These are phyloP conservation scores for Pangasius djambal DNA, from an alignment of 2,797 vertebrate genomes.

Conservation along the genomic window DNA sequence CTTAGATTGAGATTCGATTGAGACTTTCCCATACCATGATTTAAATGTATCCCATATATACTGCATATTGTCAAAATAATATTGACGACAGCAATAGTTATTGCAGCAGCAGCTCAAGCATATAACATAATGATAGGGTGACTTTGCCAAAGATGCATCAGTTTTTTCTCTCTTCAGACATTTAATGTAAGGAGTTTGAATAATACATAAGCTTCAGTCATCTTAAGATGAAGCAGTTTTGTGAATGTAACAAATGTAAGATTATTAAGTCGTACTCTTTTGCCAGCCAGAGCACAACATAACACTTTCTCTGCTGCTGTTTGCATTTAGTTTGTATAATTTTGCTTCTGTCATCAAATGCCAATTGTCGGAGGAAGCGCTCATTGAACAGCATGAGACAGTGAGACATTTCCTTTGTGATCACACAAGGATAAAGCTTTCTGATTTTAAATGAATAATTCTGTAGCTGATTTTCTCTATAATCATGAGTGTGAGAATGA, in stretches of 20 bases:
- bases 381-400: conserved; percentile 51
- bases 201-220: conserved; percentile 19
- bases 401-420: conserved; percentile 53
- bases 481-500: conserved; percentile 43
- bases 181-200: conserved; percentile 11
- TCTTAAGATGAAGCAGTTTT: conserved; percentile 8
- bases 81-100: background rate
- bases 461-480: conserved; percentile 34
- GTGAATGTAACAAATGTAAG: conserved; percentile 19
- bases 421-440: conserved; percentile 57
- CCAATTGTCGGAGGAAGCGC: conserved; percentile 42
- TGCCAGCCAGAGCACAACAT: conserved; percentile 8
- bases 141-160: background rate
- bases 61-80: background rate
- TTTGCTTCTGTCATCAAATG: conserved; percentile 47
- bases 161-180: background rate
- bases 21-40: background rate
- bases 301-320: conserved; percentile 35
- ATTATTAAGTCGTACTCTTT: conserved; percentile 12
- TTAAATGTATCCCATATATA: background rate
- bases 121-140: background rate
- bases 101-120: background rate
- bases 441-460: conserved; percentile 60
- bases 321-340: conserved; percentile 58
- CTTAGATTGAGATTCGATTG: background rate